These are phyloP conservation scores for Caligus rogercresseyi DNA, from an alignment of 1,140 invertebrate genomes.

Conservation along the genomic window DNA sequence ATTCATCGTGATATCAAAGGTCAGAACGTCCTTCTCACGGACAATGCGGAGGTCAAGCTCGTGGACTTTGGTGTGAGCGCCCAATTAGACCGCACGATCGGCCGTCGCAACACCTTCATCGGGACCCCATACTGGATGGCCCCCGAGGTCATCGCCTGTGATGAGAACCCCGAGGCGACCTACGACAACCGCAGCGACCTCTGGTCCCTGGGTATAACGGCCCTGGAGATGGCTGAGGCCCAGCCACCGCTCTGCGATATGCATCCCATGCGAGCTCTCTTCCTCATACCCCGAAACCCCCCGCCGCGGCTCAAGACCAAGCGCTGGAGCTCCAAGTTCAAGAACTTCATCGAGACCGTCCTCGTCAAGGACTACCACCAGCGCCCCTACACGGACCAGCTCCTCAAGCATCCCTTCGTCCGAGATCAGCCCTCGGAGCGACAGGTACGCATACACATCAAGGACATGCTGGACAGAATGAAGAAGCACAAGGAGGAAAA, in stretches of 20 bases:
- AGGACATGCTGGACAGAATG: slow-evolving; percentile 96
- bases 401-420: slow-evolving; percentile 93
- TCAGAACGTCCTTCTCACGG: slow-evolving; percentile 96
- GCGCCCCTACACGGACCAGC: slow-evolving; percentile 90
- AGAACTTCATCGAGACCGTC: slow-evolving; percentile 48
- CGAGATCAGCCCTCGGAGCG: slow-evolving; percentile 92
- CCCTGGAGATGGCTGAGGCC: slow-evolving; percentile 98
- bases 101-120: slow-evolving; percentile 95
- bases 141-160: slow-evolving; percentile 86
- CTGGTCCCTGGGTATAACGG: slow-evolving; percentile 92
- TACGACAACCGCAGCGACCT: slow-evolving; percentile 98
- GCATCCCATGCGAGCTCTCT: slow-evolving; percentile 96
- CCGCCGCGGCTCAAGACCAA: slow-evolving; percentile 91
- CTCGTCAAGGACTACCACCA: slow-evolving; percentile 68
- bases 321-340: slow-evolving; percentile 95
- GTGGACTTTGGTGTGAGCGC: slow-evolving; percentile 99
- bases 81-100: slow-evolving; percentile 95
- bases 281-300: slow-evolving; percentile 92
- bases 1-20: slow-evolving; percentile 99
- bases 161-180: slow-evolving; percentile 98
- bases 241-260: slow-evolving; percentile 96
- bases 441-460: slow-evolving; percentile 81
- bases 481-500: slow-evolving; percentile 67
- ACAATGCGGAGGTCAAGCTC: slow-evolving; percentile 76
- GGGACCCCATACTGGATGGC: slow-evolving; percentile 98